Conservation (phyloP, 2,888 invertebrate species). For the Drosophila anomelani region DNA sequence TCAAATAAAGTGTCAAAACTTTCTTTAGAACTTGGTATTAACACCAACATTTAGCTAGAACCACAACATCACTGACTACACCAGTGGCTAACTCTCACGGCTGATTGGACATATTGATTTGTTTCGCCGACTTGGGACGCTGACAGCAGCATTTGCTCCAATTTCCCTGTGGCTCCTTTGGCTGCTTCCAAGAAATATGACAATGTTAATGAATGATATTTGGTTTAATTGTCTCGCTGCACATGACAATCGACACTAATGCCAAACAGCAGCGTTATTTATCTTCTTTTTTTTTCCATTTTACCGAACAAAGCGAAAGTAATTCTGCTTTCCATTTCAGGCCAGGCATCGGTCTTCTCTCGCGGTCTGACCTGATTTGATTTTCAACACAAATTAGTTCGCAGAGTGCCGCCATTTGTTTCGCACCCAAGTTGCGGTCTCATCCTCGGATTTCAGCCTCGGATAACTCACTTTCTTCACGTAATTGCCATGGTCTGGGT, state of each 20-base stretch:
- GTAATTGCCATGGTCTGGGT: constrained; percentile 34
- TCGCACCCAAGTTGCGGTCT: constrained; percentile 51
- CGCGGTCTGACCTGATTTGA: constrained; percentile 64
- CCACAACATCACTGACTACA: constrained; percentile 6
- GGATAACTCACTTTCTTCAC: constrained; percentile 46
- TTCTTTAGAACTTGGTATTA: neutral
- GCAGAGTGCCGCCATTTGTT: constrained; percentile 34
- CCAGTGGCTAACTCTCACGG: constrained; percentile 45
- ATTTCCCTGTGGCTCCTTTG: constrained; percentile 57
- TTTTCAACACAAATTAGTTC: constrained; percentile 50
- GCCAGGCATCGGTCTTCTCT: constrained; percentile 29
- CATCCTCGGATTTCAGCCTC: constrained; percentile 46
- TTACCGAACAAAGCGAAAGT: constrained; percentile 70
- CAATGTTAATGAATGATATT: constrained; percentile 58
- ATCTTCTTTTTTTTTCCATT: constrained; percentile 1
- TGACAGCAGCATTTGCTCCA: constrained; percentile 62
- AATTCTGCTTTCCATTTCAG: constrained; percentile 76
- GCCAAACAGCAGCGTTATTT: constrained; percentile 22
- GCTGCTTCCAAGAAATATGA: constrained; percentile 62
- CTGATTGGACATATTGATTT: constrained; percentile 76
- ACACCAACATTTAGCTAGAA: too few species aligned
- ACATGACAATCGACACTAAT: constrained; percentile 42
- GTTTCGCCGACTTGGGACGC: constrained; percentile 62
- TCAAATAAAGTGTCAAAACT: neutral
- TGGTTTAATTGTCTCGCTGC: constrained; percentile 55